Base-by-base conservation (phyloP, 2,797 vertebrate species). In the Poeciliopsis paucimaculata region DNA sequence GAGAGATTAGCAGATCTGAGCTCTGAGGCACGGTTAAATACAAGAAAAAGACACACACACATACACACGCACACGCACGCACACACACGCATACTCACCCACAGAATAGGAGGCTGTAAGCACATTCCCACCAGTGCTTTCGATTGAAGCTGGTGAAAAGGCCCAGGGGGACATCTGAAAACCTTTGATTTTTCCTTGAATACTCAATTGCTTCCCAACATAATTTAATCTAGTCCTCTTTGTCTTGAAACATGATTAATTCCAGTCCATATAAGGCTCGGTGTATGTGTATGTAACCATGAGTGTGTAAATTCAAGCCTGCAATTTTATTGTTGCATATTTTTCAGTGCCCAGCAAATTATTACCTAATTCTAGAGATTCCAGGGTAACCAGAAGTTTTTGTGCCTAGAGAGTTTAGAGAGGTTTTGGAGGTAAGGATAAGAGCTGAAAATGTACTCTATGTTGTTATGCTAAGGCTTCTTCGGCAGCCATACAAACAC, bases 181-280 rank as follows among this genome's bases (percentile, higher is more conserved):
- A 76, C 82, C 85, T 93, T 92, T 93, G 88, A 93, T 91, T 88
- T 87, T 90, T 80, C 78, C 84, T 89, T 87, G 75, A 92, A 93
- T 87, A 90, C 86, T 86, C 83, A 66, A 84, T 93, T 77, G 60
- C 83, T 88, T 86, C 83, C 81, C 41, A 28, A 75, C 78, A 82
- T 74, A 71, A 90, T 87, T 90, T 81, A 87, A 87, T 84, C 73
- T 79, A 79, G 64, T 66, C 80, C 36, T 72, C 82, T 90, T 89
- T 93, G 89, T 91, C 81, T 88, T 15, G 18, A 57, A 76, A 83
- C 62, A 80, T 3, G 2, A 84, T 92, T 93, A 71, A 89, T 82
- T 88, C 75, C 78, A 80, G 39, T 36, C 41, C 77, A 55, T 55
- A 79, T 87, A 89, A 43, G 23, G 23, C 10, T 23, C n/a, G 39